A percentile compares a stretch with the other conserved stretches of the same genome.
These are phyloP conservation scores for Acanthosoma haemorrhoidale DNA, from an alignment of 2,888 invertebrate genomes.

Conservation along the genomic window DNA sequence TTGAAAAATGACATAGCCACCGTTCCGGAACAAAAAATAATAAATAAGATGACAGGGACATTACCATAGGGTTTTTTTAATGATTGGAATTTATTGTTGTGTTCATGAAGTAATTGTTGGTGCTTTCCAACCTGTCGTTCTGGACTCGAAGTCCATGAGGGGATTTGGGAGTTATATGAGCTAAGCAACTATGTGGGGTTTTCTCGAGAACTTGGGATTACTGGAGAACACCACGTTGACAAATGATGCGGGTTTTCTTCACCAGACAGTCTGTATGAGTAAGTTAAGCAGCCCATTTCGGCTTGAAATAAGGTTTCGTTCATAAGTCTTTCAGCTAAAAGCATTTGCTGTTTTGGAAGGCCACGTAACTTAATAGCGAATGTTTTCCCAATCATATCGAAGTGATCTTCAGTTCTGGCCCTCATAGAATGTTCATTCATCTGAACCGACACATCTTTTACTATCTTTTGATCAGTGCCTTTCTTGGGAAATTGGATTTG, in stretches of 20 bases:
- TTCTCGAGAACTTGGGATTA: no score
- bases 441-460: background rate
- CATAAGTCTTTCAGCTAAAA: background rate
- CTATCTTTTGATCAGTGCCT: background rate
- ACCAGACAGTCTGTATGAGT: background rate
- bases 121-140: no score
- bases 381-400: background rate
- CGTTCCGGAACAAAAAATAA: no score
- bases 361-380: conserved; percentile 1
- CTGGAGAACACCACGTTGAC: background rate
- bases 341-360: conserved; percentile 3
- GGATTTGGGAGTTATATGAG: no score
- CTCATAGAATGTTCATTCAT: background rate
- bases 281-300: background rate
- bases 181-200: no score
- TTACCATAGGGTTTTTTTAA: no score
- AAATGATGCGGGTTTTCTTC: background rate
- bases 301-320: conserved; percentile 1
- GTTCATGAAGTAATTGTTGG: no score
- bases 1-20: no score
- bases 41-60: no score
- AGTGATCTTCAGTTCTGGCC: background rate
- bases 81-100: no score
- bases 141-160: no score
- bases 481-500: no score